Percentiles rank a stretch among this genome's conserved stretches.
phyloP scores from a whole-genome alignment of 2,113 vertebrate species.

The Clarias macrocephalus region DNA sequence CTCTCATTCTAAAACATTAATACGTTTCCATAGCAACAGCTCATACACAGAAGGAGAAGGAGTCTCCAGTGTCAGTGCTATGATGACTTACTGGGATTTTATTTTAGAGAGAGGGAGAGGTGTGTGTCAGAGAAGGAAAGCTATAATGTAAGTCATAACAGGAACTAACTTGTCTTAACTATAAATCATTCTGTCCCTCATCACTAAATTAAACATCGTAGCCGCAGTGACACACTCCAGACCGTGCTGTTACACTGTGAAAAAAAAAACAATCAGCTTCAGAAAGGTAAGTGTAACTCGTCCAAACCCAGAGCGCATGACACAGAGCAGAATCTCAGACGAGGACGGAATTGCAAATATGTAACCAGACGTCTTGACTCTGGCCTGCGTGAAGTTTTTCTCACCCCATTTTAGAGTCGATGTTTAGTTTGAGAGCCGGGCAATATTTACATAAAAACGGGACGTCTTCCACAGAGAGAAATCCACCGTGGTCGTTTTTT shows the following conservation, averaged over 20 bases:
- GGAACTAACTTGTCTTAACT: neutral
- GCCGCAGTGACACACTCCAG: neutral
- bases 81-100: neutral
- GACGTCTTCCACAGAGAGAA: neutral
- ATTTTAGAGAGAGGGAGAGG: neutral
- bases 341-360: neutral
- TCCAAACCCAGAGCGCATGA: neutral
- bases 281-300: too few species aligned
- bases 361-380: neutral
- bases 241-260: too few species aligned
- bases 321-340: neutral
- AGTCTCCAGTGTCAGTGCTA: neutral
- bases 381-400: neutral
- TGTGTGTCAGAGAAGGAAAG: neutral
- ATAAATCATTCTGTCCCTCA: neutral
- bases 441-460: neutral
- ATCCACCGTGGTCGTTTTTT: neutral
- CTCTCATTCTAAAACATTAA: neutral
- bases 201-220: neutral
- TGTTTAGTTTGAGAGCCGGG: neutral
- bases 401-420: conserved; percentile 6
- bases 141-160: neutral
- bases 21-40: neutral
- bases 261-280: too few species aligned
- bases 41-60: neutral